Conservation (phyloP, 2,797 vertebrate genomes). For the Gymnodraco acuticeps region DNA sequence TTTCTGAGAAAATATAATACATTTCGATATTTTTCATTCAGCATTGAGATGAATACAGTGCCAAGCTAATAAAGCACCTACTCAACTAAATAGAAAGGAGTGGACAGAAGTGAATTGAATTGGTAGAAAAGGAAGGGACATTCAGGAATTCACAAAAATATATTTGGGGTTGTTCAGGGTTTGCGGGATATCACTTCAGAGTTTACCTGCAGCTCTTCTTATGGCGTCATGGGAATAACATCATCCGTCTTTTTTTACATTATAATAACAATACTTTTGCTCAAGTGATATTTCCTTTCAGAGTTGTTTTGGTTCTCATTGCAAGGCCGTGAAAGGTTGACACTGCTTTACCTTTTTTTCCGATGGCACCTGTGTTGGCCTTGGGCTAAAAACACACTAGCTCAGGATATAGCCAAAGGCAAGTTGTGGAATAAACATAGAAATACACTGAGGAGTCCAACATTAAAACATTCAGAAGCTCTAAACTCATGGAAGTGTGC, state of each 20-base stretch:
- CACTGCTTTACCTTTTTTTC: conserved; percentile 3
- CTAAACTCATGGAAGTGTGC: background rate
- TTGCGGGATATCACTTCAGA: background rate
- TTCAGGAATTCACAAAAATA: background rate
- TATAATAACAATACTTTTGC: background rate
- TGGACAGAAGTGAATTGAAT: conserved; percentile 7
- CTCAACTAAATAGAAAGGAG: background rate
- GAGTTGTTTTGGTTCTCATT: background rate
- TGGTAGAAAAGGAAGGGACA: conserved; percentile 1
- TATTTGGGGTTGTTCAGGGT: background rate
- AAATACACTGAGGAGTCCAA: background rate
- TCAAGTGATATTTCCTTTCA: background rate
- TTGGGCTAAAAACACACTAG: conserved; percentile 11
- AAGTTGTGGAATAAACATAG: background rate
- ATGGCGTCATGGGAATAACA: background rate
- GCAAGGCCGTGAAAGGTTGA: background rate
- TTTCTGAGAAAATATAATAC: no score
- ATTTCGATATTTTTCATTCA: background rate
- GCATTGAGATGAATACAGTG: background rate
- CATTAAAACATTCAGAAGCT: background rate
- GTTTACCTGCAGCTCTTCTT: background rate
- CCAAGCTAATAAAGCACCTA: background rate
- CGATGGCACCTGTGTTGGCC: conserved; percentile 18
- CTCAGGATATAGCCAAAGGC: conserved; percentile 18
- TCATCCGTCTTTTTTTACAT: background rate